Base-by-base conservation (phyloP, 2,113 vertebrate species). In the Tetrax tetrax region DNA sequence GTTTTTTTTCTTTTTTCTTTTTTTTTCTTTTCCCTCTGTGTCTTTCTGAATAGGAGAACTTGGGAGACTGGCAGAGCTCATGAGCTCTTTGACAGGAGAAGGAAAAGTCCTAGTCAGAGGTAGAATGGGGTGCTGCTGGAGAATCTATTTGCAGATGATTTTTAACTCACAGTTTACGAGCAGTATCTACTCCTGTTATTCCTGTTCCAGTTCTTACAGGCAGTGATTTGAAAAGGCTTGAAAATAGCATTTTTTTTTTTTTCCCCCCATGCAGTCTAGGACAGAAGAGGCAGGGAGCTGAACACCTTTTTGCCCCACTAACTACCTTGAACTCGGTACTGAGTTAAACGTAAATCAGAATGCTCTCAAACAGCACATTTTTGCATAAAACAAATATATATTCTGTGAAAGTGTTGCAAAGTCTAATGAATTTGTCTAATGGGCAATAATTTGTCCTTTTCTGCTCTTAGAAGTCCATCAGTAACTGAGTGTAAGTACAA, bases 21-120 rank as follows among this genome's bases (percentile, higher is more conserved):
- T 10, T 25, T 31, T 47, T n/a, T 3, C 2, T 53, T 31, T 45
- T 2, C 9, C 9, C 3, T 3, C 17, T 3, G 0, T 1, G 0
- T n/a, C 11, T 65, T 78, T 69, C n/a, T 63, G 31, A 35, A 24
- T 13, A 50, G 23, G n/a, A 4, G 12, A 38, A 45, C 18, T 0
- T 53, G 14, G 27, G 53, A 76, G 14, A 27, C 3, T 37, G 59
- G 12, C 7, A 68, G 29, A 90, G 7, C 16, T 76, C 18, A 10
- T 56, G 38, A 78, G 11, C 2, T 16, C 14, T 47, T 54, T 19
- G 14, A 60, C 4, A 47, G n/a, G 7, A 50, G 17, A 60, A 66
- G 20, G 27, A 27, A n/a, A 71, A 57, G 29, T 63, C 19, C 38
- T 64, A 22, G 7, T 11, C 20, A 69, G 33, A 89, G 25, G 5